Evolutionary conservation across 2,113 vertebrate species (phyloP).

Genomic region (Arizona elegans): DNA sequence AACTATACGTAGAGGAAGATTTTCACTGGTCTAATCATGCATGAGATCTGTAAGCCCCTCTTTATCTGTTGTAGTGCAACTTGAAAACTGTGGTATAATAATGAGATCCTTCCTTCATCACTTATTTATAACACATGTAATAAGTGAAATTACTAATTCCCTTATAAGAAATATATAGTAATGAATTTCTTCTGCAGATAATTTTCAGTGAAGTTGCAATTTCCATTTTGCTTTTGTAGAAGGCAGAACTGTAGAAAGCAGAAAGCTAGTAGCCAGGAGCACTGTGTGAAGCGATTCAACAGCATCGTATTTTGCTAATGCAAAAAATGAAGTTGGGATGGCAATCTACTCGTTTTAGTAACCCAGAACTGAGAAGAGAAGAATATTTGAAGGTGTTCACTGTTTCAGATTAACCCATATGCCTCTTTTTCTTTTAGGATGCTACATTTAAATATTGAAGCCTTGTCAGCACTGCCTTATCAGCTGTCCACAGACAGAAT

Average conservation of each 20-base stretch:
- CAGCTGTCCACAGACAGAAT: not conserved
- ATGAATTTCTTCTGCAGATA: not conserved
- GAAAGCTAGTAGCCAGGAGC: not conserved
- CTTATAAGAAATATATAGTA: not conserved
- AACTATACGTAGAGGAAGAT: not conserved
- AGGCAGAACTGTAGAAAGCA: not conserved
- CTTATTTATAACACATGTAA: not conserved
- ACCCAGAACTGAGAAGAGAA: not conserved
- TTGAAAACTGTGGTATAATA: not conserved
- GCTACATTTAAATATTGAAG: not conserved
- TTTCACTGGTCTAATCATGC: not conserved
- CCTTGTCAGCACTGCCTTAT: not conserved
- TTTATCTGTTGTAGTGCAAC: not conserved
- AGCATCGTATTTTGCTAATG: not conserved
- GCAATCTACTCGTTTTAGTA: not conserved
- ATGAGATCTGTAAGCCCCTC: not conserved
- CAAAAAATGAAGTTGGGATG: not conserved
- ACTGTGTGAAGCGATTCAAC: not conserved
- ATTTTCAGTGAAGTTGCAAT: not conserved
- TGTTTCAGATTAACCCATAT: not conserved
- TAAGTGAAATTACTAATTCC: not conserved
- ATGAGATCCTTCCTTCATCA: not conserved
- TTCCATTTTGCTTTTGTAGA: not conserved
- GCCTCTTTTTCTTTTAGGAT: not conserved
- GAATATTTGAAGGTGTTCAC: not conserved